Evolutionary conservation across 2,797 vertebrate genomes (phyloP), one percentile per base, ranked within the genome.

Genomic region (Girardinus metallicus): DNA sequence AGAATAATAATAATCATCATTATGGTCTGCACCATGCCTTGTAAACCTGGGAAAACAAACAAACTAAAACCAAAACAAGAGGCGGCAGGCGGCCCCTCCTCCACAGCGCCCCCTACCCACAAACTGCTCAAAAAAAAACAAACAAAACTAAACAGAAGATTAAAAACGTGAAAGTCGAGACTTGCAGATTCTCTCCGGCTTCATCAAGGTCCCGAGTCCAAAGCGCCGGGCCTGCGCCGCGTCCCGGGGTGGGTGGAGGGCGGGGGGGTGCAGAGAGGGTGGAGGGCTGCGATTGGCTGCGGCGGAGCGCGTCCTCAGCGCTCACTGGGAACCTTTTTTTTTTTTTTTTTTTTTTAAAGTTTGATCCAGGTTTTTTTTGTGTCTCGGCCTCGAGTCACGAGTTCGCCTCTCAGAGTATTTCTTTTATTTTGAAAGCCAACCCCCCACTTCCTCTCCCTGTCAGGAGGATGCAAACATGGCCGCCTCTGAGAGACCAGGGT

Each of bases 21-120:
- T 95, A 95, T 96, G 93, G 94, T 97, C 96, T 96, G 97, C 97
- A 95, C 97, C 97, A 96, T 97, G 96, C 97, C 91, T 90, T 96
- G 96, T 97, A 97, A 98, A 97, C 96, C 96, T 96, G 96, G 96
- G 96, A 96, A 95, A 96, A 64, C 10, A 31, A 96, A 96, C 64
- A 95, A 96, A 43, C 57, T 64, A 64, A 44, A 53, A 79, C 51
- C 72, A 86, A 90, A 90, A 89, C 57, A 81, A 83, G 75, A 89
- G 82, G 75, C 88, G 88, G 80, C 85, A 84, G 81, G 88, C 83
- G 72, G 78, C 55, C 53, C 1, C 77, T 12, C 55, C 73, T 18
- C 0, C 23, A 31, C n/a, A 39, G 55, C 3, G 62, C 68, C 34
- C 34, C 26, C 51, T 31, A 47, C 18, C 41, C 49, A 60, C 34